Evolutionary conservation across 1,140 invertebrate genomes (phyloP), one percentile per base, ranked within the genome.

Genomic region (Pseudomyrmex dendroicus): DNA sequence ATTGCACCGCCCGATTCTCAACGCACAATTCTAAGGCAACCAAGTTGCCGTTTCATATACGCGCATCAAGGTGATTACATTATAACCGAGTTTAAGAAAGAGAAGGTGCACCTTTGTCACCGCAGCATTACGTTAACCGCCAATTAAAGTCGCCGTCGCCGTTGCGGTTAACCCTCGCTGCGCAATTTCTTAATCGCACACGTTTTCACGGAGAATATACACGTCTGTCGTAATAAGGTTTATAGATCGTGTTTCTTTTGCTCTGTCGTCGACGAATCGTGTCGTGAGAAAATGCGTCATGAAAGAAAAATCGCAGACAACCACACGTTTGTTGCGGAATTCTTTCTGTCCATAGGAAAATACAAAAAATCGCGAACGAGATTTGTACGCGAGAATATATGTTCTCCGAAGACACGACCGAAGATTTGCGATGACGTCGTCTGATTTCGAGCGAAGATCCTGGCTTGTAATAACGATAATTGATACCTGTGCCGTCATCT

Each of bases 151-250:
- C 48, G 13, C 83, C 57, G 85, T 25, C 72, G 61, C 64, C 68
- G 83, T 46, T 64, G 62, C 50, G 82, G 82, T 87, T 88, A 88
- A 88, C 86, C 86, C 85, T 66, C 35, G 86, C 66, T 22, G 73
- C 73, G 82, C 86, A 68, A 85, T 88, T 88, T 87, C 83, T 88
- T 85, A 84, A 88, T 87, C 83, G 86, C 50, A 72, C 86, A 70
- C 64, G 82, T 88, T 87, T 87, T 87, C 82, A 57, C 54, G 54
- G 56, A 50, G 61, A 76, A 17, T 35, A 84, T 80, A 70, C 73
- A 84, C 70, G 57, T 20, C 82, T 66, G 61, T 68, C 52, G 56
- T 54, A 61, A 63, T 48, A 46, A 72, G 64, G 66, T 76, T 83
- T 68, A 63, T 82, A 80, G 52, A 63, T 73, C 72, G 50, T n/a